Evolutionary conservation across 1,140 invertebrate species (phyloP).

Genomic region (Paracyclopina nana): DNA sequence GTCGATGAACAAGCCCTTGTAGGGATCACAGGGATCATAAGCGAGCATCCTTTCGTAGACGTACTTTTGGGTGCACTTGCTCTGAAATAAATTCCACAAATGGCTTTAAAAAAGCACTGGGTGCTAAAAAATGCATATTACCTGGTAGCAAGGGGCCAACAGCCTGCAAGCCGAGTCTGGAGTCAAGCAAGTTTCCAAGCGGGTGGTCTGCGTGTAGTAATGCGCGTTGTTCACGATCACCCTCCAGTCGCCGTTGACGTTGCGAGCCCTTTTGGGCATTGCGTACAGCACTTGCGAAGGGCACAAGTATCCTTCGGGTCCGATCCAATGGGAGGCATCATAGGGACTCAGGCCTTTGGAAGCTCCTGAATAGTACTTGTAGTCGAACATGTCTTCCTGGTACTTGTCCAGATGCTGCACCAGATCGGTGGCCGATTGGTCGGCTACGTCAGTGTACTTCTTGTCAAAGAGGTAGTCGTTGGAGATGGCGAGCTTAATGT

Average conservation of each 20-base stretch:
- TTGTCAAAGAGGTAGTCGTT: conserved; percentile 20
- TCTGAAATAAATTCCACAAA: too few species aligned
- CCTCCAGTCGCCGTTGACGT: conserved; percentile 23
- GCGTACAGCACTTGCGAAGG: conserved; percentile 26
- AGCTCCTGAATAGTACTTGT: conserved; percentile 21
- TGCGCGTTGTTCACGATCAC: conserved; percentile 22
- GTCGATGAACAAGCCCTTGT: conserved; percentile 23
- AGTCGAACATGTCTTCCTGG: conserved; percentile 22
- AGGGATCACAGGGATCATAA: conserved; percentile 22
- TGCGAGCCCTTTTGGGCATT: conserved; percentile 24
- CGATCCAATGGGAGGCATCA: conserved; percentile 21
- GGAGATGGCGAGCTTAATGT: conserved; percentile 21
- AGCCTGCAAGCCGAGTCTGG: conserved; percentile 22
- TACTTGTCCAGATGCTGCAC: conserved; percentile 20
- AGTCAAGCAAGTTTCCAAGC: conserved; percentile 21
- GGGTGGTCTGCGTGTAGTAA: conserved; percentile 23
- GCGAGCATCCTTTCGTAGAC: conserved; percentile 22
- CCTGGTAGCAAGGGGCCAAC: conserved; percentile 22
- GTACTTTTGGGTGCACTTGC: conserved; percentile 22
- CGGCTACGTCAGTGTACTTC: conserved; percentile 22
- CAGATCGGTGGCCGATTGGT: conserved; percentile 22
- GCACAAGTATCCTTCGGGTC: conserved; percentile 24
- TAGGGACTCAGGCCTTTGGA: conserved; percentile 19
- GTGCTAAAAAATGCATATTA: too few species aligned
- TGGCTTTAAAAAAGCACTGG: too few species aligned